A percentile compares a stretch with the other conserved stretches of the same genome.
phyloP scores from a whole-genome alignment of 2,113 vertebrate species.

The Acrocephalus kingi region DNA sequence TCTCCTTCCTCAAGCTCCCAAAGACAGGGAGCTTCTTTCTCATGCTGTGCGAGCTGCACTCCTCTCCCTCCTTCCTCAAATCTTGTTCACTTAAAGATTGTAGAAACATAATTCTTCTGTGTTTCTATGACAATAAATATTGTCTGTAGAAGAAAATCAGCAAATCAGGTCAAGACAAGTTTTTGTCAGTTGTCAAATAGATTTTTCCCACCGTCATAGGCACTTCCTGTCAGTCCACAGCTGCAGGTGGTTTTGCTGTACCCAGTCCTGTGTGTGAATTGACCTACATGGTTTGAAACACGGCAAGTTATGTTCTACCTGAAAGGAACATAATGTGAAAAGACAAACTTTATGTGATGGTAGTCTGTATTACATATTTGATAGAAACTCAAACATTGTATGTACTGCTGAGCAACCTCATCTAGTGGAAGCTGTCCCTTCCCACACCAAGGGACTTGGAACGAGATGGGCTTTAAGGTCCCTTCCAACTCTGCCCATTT shows the following conservation, averaged over 20 bases:
- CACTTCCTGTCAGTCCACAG: neutral
- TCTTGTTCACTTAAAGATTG: neutral
- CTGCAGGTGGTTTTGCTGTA: neutral
- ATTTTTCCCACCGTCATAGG: neutral
- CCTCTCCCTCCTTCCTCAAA: neutral
- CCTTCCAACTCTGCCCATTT: neutral
- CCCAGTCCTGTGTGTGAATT: neutral
- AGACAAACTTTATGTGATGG: neutral
- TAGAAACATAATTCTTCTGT: neutral
- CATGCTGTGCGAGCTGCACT: fast-evolving
- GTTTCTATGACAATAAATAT: neutral
- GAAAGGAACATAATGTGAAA: neutral
- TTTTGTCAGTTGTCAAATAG: neutral
- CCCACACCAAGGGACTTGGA: neutral
- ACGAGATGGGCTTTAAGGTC: neutral
- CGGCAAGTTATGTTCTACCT: neutral
- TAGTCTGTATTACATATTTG: neutral
- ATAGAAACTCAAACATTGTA: neutral
- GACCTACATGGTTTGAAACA: neutral
- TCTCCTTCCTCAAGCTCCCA: neutral
- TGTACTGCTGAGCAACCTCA: neutral
- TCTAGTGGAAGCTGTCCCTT: neutral
- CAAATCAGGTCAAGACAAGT: neutral
- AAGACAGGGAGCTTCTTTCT: neutral
- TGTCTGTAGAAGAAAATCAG: neutral